These are phyloP conservation scores for Heliconius hewitsoni DNA, from an alignment of 1,140 invertebrate species.

Conservation along the genomic window DNA sequence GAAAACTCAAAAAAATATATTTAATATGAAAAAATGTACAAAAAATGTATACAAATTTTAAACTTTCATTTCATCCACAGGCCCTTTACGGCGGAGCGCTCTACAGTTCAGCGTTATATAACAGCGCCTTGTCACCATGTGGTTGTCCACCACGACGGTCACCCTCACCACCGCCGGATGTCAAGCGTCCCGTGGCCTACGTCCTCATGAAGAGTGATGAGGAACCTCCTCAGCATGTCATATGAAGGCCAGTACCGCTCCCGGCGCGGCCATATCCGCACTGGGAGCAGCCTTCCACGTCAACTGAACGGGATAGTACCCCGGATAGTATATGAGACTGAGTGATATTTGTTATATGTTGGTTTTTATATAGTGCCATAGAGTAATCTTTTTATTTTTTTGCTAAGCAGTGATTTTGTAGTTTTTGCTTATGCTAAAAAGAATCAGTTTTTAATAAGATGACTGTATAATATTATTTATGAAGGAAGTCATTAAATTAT, in stretches of 20 bases:
- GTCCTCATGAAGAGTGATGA: constrained; percentile 83
- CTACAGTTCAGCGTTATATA: constrained; percentile 82
- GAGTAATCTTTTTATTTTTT: not conserved
- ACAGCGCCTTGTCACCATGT: constrained; percentile 79
- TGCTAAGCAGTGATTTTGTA: not conserved
- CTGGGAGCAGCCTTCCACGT: constrained; percentile 80
- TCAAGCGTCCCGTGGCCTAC: constrained; percentile 80
- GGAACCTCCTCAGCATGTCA: constrained; percentile 85
- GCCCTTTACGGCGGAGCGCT: constrained; percentile 77
- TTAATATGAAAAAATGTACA: too few species aligned
- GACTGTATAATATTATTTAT: too few species aligned
- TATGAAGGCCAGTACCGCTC: constrained; percentile 92
- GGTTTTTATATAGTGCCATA: not conserved
- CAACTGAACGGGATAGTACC: constrained; percentile 62
- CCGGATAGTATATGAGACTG: constrained; percentile 65
- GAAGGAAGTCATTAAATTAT: not conserved
- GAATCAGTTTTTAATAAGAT: too few species aligned
- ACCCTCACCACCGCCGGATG: constrained; percentile 79
- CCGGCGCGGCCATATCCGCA: constrained; percentile 82
- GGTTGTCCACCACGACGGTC: constrained; percentile 76
- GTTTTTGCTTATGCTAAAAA: too few species aligned
- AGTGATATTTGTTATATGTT: not conserved
- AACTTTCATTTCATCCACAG: constrained; percentile 51
- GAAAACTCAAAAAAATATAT: too few species aligned
- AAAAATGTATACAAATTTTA: not conserved